Percentiles rank a stretch among this genome's conserved stretches.
Conservation (phyloP, 2,113 vertebrate genomes). For the Mirza zaza region DNA sequence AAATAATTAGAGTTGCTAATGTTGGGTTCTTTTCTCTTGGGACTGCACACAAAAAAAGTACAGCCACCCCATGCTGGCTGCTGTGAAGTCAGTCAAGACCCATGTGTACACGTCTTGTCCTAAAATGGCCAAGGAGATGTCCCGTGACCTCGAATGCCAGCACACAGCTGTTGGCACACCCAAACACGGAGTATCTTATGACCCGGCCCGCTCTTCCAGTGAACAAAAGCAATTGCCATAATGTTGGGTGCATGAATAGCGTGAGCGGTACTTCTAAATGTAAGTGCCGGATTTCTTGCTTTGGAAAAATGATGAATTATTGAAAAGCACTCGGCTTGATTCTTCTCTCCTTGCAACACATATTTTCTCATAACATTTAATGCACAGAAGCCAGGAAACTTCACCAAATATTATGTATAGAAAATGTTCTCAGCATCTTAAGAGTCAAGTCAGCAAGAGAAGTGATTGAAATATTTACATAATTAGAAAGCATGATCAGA, state of each 20-base stretch:
- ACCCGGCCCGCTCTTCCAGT: background rate
- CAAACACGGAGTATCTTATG: background rate
- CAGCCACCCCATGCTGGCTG: background rate
- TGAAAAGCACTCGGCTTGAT: slow-evolving; percentile 40
- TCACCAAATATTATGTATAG: slow-evolving; percentile 39
- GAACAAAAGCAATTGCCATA: background rate
- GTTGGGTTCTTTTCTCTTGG: background rate
- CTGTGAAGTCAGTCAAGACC: background rate
- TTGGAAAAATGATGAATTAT: slow-evolving; percentile 56
- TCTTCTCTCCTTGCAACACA: background rate
- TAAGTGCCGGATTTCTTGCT: slow-evolving; percentile 24
- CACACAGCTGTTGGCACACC: background rate
- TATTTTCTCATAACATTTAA: slow-evolving; percentile 34
- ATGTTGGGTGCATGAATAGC: background rate
- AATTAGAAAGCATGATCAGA: slow-evolving; percentile 59
- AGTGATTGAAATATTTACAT: slow-evolving; percentile 59
- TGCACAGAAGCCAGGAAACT: background rate
- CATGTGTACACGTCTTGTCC: background rate
- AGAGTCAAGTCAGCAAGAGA: slow-evolving; percentile 32
- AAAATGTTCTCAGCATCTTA: slow-evolving; percentile 39
- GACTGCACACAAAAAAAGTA: background rate
- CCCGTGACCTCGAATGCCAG: accelerated
- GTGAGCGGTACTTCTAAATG: background rate
- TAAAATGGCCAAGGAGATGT: background rate
- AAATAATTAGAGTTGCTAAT: background rate